Evolutionary conservation across 2,113 vertebrate species (phyloP), one percentile per base, ranked within the genome.

Genomic region (Phaethon lepturus): DNA sequence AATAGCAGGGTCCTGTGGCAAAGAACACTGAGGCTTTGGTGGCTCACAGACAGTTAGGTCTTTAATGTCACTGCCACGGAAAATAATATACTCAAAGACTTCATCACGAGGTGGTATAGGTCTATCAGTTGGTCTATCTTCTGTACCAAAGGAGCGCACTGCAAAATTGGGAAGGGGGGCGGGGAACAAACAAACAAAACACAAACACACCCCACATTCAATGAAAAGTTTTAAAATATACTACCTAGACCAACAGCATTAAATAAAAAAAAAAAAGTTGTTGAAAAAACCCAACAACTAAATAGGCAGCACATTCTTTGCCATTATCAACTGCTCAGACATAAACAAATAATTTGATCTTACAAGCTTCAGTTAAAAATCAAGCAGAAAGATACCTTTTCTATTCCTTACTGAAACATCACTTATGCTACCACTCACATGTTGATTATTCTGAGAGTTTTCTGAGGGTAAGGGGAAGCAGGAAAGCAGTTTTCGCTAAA

Each of bases 71-170:
- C 99, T 99, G 62, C 99, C 99, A 38, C 99, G 98, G 92, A 99
- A 99, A 94, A 99, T 99, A 56, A 99, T 99, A 85, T 99, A 99
- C 95, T 99, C 99, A 74, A 99, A 99, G 28, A 99, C 98, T 96
- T 99, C 99, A 96, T 99, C 99, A 18, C 99, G 98, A 53, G 99
- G 99, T 8, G 99, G 99, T 95, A 99, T 99, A 40, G 99, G 99
- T 66, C 99, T 98, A 81, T 99, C 99, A 12, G 99, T 99, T 11
- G 99, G 99, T 56, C 99, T 98, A 56, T 99, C 99, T 88, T 99
- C 99, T 19, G 99, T 99, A 47, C 99, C 99, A 71, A 99, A 99
- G 49, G 99, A 99, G 73, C 99, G 99, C 96, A 99, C 99, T 98
- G 96, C 72, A 67, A 25, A 84, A 63, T 35, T 2, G 40, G 17